phyloP scores from a whole-genome alignment of 2,888 invertebrate species.

The Adineta ricciae region DNA sequence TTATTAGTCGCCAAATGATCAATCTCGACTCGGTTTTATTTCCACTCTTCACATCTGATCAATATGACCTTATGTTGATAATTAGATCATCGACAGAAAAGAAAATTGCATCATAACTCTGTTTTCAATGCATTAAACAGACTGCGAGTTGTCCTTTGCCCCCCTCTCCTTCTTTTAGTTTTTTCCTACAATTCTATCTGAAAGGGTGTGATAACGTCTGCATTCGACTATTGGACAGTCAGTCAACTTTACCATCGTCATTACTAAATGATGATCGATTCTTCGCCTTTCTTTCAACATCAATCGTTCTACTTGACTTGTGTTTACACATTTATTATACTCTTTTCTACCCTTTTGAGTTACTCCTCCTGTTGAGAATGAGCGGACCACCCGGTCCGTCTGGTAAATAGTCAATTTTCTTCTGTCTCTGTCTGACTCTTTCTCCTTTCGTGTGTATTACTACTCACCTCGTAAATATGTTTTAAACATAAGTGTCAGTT shows the following conservation, averaged over 20 bases:
- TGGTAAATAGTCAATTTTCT: not conserved
- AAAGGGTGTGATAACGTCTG: not conserved
- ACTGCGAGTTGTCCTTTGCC: not conserved
- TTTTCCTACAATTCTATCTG: not conserved
- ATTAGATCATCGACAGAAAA: not conserved
- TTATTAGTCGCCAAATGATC: not conserved
- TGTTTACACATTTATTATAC: not conserved
- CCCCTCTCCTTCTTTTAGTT: not conserved
- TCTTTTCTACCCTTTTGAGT: not conserved
- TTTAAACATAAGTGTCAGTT: not conserved
- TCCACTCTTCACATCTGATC: not conserved
- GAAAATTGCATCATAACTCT: not conserved
- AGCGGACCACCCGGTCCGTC: not conserved
- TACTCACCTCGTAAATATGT: not conserved
- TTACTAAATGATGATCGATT: not conserved
- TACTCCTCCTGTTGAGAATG: not conserved
- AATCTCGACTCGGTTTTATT: not conserved
- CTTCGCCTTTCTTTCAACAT: not conserved
- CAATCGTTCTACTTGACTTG: constrained; percentile 13
- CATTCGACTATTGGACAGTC: not conserved
- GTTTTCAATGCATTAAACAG: not conserved
- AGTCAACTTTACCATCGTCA: not conserved
- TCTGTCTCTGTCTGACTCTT: too few species aligned
- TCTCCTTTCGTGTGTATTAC: not conserved
- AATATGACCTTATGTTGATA: not conserved